Base-by-base conservation (phyloP, 2,888 invertebrate genomes). In the Drosophila atripex region DNA sequence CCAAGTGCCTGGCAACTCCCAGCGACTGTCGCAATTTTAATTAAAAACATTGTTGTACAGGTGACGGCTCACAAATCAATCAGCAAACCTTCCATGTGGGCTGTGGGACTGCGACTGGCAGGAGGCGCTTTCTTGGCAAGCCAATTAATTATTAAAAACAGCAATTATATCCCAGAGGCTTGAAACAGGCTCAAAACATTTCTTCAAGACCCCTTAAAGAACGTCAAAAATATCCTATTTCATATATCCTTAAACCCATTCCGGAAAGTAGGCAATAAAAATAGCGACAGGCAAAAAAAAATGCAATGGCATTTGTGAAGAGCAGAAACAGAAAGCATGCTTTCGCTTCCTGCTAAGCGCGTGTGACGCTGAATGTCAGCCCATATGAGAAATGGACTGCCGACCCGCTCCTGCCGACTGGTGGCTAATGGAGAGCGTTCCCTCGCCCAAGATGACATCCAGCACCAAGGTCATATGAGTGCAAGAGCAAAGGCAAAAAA, bases 391-490 rank as follows among this genome's bases (percentile, higher is more conserved):
- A 51, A 52, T 51, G 63, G 52, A 60, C 63, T 18, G 18, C 18
- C 45, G 60, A 50, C 50, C 35, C 28, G 35, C 52, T 60, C n/a
- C 35, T n/a, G 63, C 28, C 45, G 60, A 50, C 50, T 43, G 43
- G 21, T 16, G 53, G 61, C 64, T 61, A 64, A 64, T 64, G 64
- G 61, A 30, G 61, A 61, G 43, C 54, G 58, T 51, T 57, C 71
- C 55, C 55, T 47, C 35, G 66, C 41, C 53, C 54, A 71, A 61
- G 74, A 55, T 55, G 57, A 47, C 71, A 53, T 52, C 45, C 18
- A 41, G 41, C 58, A 38, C 75, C 70, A 77, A 77, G 80, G 78
- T 80, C 63, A 74, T 45, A 61, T 66, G 71, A 76, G 71, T 76
- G 66, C 73, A 78, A 63, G 61, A 59, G 58, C 79, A 49, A 45